Base-by-base conservation (phyloP, 2,888 invertebrate genomes). In the Scaptomyza polygonia region DNA sequence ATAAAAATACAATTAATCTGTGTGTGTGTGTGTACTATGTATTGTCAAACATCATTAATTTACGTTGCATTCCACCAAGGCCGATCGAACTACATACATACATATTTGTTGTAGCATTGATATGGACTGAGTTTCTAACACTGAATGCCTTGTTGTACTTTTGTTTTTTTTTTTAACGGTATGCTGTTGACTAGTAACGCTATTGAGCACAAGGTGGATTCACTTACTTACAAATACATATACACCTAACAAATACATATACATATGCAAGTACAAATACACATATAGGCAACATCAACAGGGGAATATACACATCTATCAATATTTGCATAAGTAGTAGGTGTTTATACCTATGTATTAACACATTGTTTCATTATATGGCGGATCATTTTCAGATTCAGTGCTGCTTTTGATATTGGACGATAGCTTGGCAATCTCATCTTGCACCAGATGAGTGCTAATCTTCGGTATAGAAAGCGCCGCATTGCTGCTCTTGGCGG, bases 331-430 rank as follows among this genome's bases (percentile, higher is more conserved):
- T 9, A n/a, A 36, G 3, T 9, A 18, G 42, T 36, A 16, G 12
- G 30, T 16, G 29, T 29, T 40, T 34, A 29, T 21, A 18, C n/a
- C n/a, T n/a, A 27, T 45, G 8, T 36, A 8, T 62, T 91, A 92
- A 90, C 92, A 92, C 92, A 92, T 92, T 64, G 92, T 92, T 84
- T 92, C 92, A 79, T 91, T 92, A 73, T 90, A 91, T 42, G 92
- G 91, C 71, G 92, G 91, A 85, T 92, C 92, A 72, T 91, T 91
- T 63, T 92, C 92, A 48, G 92, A 92, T 39, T 92, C 92, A 36
- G 91, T 91, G 83, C 92, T 92, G 72, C 91, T 92, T 68, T 92
- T 92, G 30, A 92, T 92, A 64, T 92, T 92, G 32, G 91, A 92
- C 44, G 92, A 92, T 16, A 92, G 73, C 70, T 92, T 92, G n/a